Conservation (phyloP, 1,140 invertebrate genomes). For the Ostrea edulis region DNA sequence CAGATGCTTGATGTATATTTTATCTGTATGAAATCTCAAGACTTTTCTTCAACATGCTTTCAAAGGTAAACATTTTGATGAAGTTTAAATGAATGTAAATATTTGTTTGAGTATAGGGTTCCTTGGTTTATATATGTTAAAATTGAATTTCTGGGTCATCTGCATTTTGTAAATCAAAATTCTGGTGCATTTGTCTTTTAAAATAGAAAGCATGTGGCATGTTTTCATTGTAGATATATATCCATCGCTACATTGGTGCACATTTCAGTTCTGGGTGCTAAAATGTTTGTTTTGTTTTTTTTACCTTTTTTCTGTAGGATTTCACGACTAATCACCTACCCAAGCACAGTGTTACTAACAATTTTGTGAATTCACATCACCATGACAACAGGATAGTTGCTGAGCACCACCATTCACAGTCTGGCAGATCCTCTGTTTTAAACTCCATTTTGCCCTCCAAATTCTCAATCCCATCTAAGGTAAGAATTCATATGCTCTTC, state of each 20-base stretch:
- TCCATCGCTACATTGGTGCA: not conserved
- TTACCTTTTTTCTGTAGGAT: not conserved
- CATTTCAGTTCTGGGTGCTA: not conserved
- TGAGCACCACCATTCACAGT: constrained; percentile 7
- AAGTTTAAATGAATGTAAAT: not conserved
- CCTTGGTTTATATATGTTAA: too few relatives aligned
- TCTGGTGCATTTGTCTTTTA: not conserved
- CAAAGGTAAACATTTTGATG: not conserved
- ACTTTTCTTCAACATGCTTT: not conserved
- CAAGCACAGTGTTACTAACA: constrained; percentile 23
- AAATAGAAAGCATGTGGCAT: constrained; percentile 13
- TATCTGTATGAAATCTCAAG: constrained; percentile 2
- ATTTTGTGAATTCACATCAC: constrained; percentile 27
- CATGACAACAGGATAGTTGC: constrained; percentile 11
- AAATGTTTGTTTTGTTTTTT: constrained; percentile 6
- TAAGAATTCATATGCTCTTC: constrained; percentile 47
- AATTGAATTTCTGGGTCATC: not conserved
- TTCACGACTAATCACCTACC: constrained; percentile 10
- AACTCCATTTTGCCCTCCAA: constrained; percentile 61
- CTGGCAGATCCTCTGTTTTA: constrained; percentile 50
- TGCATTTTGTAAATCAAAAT: not conserved
- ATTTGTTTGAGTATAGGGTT: not conserved
- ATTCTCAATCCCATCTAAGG: constrained; percentile 64
- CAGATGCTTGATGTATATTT: not conserved
- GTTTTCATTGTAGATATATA: not conserved